Percentiles rank a stretch among this genome's conserved stretches.
These are phyloP conservation scores for Babyrousa celebensis DNA, from an alignment of 2,797 vertebrate genomes.

Conservation along the genomic window DNA sequence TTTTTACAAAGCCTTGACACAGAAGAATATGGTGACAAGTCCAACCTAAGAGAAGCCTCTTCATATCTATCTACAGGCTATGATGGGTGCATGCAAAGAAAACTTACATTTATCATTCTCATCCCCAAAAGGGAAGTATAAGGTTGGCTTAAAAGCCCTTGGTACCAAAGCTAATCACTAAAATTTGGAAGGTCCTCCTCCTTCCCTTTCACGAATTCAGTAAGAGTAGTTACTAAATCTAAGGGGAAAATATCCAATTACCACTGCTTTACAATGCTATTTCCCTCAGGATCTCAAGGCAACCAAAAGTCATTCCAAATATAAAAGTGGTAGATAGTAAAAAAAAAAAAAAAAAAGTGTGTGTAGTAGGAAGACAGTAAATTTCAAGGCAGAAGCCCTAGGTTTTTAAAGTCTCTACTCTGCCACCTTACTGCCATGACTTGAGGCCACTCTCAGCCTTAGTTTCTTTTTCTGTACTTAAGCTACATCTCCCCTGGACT, in stretches of 20 bases:
- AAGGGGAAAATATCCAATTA: constrained; percentile 34
- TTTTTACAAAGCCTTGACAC: constrained; percentile 13
- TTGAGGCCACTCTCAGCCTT: not conserved
- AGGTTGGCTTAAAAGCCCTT: constrained; percentile 34
- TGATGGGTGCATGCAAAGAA: constrained; percentile 54
- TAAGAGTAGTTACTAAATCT: constrained; percentile 46
- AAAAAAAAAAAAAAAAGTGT: not conserved
- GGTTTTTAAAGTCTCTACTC: not conserved
- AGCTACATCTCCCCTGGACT: not conserved
- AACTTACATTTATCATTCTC: constrained; percentile 17
- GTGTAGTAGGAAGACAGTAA: not conserved
- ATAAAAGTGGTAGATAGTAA: constrained; percentile 44
- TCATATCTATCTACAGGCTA: not conserved
- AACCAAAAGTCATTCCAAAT: constrained; percentile 48
- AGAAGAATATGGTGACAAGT: not conserved
- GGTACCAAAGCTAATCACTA: constrained; percentile 24
- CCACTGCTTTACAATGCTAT: constrained; percentile 1
- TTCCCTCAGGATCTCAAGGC: constrained; percentile 60
- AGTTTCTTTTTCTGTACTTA: constrained; percentile 34
- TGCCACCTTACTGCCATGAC: not conserved
- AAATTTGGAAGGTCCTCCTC: constrained; percentile 34
- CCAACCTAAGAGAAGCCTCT: not conserved
- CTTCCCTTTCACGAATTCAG: constrained; percentile 37
- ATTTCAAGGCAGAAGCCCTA: constrained; percentile 3
- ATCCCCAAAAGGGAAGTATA: not conserved